A percentile compares a stretch with the other conserved stretches of the same genome.
Evolutionary conservation across 2,888 invertebrate species (phyloP).

Genomic region (Amiota minor): DNA sequence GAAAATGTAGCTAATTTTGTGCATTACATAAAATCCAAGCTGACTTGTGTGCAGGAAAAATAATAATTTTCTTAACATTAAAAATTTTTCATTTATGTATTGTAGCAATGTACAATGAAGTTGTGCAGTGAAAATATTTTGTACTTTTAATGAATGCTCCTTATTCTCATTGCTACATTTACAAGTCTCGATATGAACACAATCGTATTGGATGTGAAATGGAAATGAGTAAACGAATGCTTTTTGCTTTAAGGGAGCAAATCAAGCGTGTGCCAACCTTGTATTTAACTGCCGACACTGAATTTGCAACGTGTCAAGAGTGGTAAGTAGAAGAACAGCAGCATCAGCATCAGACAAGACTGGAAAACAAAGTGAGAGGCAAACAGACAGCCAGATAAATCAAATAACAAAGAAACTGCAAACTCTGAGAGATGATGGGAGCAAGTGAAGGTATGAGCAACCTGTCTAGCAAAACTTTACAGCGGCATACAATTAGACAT

Average conservation of each 20-base stretch:
- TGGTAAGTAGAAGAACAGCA: too few relatives aligned
- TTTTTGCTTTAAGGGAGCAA: not conserved
- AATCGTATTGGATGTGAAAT: not conserved
- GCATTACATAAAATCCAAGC: not conserved
- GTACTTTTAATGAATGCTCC: too few relatives aligned
- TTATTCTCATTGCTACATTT: too few relatives aligned
- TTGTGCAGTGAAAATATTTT: too few relatives aligned
- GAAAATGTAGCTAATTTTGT: not conserved
- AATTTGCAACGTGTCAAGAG: not conserved
- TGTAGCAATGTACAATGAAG: too few relatives aligned
- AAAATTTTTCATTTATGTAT: not conserved
- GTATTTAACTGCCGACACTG: not conserved
- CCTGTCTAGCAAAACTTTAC: not conserved
- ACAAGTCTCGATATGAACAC: too few relatives aligned
- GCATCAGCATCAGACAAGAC: not conserved
- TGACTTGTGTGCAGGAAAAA: too few relatives aligned
- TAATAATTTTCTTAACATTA: not conserved
- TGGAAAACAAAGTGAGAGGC: not conserved
- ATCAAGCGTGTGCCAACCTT: not conserved
- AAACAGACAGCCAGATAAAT: not conserved
- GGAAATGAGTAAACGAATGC: constrained; percentile 15
- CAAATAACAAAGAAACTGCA: not conserved
- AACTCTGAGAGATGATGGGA: not conserved
- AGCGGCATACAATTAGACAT: constrained; percentile 23
- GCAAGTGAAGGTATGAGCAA: not conserved